Base-by-base conservation (phyloP, 37 sponge, comb jelly and placozoan genomes). In the Halichondria panicea region DNA sequence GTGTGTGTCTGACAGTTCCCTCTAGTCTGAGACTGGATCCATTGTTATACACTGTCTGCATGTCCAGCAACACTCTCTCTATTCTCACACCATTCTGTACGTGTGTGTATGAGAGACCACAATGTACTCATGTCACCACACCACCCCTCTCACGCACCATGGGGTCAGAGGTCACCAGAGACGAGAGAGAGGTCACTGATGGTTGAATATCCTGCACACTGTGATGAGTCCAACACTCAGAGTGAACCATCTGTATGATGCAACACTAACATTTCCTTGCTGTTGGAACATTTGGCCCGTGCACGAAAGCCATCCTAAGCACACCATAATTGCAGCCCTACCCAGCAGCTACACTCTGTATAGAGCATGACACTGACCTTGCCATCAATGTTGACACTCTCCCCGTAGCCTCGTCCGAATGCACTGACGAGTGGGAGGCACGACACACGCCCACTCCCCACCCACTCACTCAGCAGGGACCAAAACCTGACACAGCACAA, bases 201-300 rank as follows among this genome's bases (percentile, higher is more conserved):
- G 84, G 96, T 72, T 93, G 94, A 0, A 77, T 45, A 59, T 93
- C 88, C 63, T 88, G 90, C 27, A 91, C 76, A 53, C 94, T 93
- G 60, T 73, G 81, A 57, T 96, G 89, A 35, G 72, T 83, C 96
- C 96, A 96, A 6, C 7, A 7, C 0, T 66, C 55, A 7, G 1
- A 18, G 31, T 63, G 65, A 36, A 89, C 77, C 19, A 83, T 72
- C 91, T 90, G 36, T 27, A 65, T n/a, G n/a, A n/a, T n/a, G n/a
- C n/a, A n/a, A n/a, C n/a, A n/a, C n/a, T n/a, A n/a, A n/a, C n/a
- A n/a, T n/a, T n/a, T n/a, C n/a, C n/a, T n/a, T n/a, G n/a, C n/a
- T n/a, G n/a, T n/a, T n/a, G n/a, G n/a, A n/a, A n/a, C n/a, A n/a
- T n/a, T n/a, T n/a, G n/a, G n/a, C n/a, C n/a, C n/a, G n/a, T n/a